phyloP scores from a whole-genome alignment of 2,113 vertebrate genomes.

The Dipodomys merriami region DNA sequence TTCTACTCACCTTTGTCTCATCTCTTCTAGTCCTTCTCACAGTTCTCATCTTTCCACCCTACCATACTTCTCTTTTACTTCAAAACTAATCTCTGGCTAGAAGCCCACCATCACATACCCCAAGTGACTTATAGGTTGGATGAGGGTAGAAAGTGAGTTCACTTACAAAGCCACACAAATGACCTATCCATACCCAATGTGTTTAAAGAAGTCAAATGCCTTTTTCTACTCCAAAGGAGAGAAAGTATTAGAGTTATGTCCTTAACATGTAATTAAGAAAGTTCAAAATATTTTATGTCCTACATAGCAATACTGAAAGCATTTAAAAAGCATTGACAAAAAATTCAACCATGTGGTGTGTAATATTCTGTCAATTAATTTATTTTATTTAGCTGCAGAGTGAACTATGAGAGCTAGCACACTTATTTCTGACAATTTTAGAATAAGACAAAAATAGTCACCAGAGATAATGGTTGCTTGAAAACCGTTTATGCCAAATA shows the following conservation, averaged over 20 bases:
- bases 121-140: background rate
- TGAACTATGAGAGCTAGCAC: slow-evolving; percentile 21
- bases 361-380: slow-evolving; percentile 39
- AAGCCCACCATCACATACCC: background rate
- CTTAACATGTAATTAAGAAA: slow-evolving; percentile 31
- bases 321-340: slow-evolving; percentile 46
- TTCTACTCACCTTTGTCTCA: background rate
- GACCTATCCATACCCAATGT: background rate
- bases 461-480: slow-evolving; percentile 59
- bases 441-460: slow-evolving; percentile 66
- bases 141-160: background rate
- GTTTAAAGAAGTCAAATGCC: background rate
- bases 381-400: slow-evolving; percentile 50
- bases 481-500: slow-evolving; percentile 65
- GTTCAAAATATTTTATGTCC: slow-evolving; percentile 46
- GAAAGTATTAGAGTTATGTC: background rate
- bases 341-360: background rate
- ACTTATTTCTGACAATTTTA: slow-evolving; percentile 56
- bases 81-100: background rate
- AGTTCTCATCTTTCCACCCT: background rate
- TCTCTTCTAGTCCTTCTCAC: background rate
- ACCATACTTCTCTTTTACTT: background rate
- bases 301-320: background rate
- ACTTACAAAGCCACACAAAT: background rate
- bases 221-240: background rate